Conservation (phyloP, 2,113 vertebrate genomes). For the Pteropus alecto region DNA sequence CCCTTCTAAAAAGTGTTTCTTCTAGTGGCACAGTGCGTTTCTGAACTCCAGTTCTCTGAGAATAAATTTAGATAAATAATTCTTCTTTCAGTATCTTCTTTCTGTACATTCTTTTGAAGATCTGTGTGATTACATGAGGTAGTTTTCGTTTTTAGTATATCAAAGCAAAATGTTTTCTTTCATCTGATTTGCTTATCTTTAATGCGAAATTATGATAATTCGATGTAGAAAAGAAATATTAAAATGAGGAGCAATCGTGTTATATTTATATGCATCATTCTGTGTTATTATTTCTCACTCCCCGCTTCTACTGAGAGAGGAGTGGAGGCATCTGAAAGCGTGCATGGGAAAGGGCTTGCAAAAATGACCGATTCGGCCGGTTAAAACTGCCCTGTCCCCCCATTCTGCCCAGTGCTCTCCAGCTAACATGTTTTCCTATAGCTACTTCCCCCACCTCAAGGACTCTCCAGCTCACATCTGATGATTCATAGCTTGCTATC, state of each 20-base stretch:
- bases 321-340: no score
- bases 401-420: no score
- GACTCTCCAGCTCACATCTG: no score
- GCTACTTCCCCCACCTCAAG: no score
- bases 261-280: background rate
- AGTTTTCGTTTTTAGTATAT: background rate
- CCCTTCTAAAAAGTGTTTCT: background rate
- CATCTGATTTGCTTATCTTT: slow-evolving; percentile 21
- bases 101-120: background rate
- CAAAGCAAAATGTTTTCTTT: slow-evolving; percentile 9
- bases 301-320: background rate
- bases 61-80: background rate
- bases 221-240: background rate
- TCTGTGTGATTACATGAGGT: background rate
- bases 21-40: background rate
- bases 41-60: background rate
- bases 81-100: background rate
- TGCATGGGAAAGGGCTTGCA: no score
- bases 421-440: no score
- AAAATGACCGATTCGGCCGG: no score
- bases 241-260: background rate
- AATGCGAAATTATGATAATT: slow-evolving; percentile 27
- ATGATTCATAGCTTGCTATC: no score
- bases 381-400: no score
- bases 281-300: fast-evolving